Conservation (phyloP, 2,888 invertebrate species). For the Pecten maximus region DNA sequence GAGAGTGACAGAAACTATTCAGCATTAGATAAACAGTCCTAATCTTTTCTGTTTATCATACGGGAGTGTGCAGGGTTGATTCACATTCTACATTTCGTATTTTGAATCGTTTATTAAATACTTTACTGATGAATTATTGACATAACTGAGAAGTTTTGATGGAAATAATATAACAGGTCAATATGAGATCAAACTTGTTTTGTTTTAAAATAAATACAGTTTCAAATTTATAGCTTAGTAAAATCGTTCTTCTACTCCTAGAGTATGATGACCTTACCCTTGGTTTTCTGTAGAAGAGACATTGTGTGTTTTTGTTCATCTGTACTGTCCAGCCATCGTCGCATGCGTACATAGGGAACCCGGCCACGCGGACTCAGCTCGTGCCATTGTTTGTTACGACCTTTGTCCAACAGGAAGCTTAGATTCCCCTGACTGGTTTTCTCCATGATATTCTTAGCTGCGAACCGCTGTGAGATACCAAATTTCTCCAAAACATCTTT, state of each 20-base stretch:
- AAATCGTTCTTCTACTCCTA: neutral
- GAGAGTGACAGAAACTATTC: too few relatives aligned
- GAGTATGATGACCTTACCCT: slow-evolving; percentile 48
- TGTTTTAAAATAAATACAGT: too few relatives aligned
- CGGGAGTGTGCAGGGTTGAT: too few relatives aligned
- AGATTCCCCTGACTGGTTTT: slow-evolving; percentile 70
- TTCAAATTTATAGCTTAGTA: too few relatives aligned
- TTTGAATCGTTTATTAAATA: too few relatives aligned
- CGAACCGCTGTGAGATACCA: slow-evolving; percentile 68
- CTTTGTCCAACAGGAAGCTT: slow-evolving; percentile 69
- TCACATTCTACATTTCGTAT: too few relatives aligned
- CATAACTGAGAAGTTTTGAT: too few relatives aligned
- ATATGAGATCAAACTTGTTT: too few relatives aligned
- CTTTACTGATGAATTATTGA: too few relatives aligned
- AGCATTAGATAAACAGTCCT: too few relatives aligned
- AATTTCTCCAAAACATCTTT: slow-evolving; percentile 62
- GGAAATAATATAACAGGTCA: too few relatives aligned
- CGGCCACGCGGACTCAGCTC: slow-evolving; percentile 65
- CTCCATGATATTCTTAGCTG: slow-evolving; percentile 66
- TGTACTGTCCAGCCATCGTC: slow-evolving; percentile 64
- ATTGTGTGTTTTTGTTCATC: slow-evolving; percentile 61
- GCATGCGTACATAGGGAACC: slow-evolving; percentile 67
- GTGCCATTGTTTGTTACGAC: slow-evolving; percentile 62
- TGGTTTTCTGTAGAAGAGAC: slow-evolving; percentile 59
- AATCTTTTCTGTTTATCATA: too few relatives aligned